These are phyloP conservation scores for Megalops cyprinoides DNA, from an alignment of 2,797 vertebrate genomes.

Conservation along the genomic window DNA sequence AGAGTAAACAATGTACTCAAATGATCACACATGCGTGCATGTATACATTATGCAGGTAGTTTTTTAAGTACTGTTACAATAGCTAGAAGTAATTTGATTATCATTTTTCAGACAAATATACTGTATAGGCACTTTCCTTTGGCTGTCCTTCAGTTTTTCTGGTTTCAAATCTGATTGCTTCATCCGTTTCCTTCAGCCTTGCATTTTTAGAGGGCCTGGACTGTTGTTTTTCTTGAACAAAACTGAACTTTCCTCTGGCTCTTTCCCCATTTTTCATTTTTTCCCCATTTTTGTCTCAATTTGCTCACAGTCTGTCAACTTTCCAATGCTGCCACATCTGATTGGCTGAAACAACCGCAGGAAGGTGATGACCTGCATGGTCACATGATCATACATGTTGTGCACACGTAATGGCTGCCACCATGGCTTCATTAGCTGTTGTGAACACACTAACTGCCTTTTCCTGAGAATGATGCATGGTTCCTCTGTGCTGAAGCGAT, in stretches of 20 bases:
- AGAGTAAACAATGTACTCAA: background rate
- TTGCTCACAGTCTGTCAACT: slow-evolving; percentile 79
- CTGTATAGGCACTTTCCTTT: background rate
- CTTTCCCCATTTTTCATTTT: slow-evolving; percentile 57
- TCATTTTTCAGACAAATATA: background rate
- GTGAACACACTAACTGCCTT: slow-evolving; percentile 28
- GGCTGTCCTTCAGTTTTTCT: background rate
- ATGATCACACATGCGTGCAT: background rate
- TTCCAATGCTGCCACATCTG: slow-evolving; percentile 77
- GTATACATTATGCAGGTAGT: background rate
- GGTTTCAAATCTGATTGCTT: background rate
- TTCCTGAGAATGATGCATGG: slow-evolving; percentile 32
- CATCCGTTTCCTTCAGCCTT: background rate
- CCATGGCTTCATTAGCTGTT: background rate
- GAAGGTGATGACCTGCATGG: slow-evolving; percentile 84
- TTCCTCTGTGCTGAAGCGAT: slow-evolving; percentile 32
- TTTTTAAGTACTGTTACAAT: background rate
- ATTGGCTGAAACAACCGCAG: slow-evolving; percentile 82
- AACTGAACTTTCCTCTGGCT: slow-evolving; percentile 50
- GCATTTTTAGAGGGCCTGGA: slow-evolving; percentile 18
- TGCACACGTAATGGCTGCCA: slow-evolving; percentile 47
- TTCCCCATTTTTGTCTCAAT: slow-evolving; percentile 54
- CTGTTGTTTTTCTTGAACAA: slow-evolving; percentile 39
- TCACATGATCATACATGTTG: slow-evolving; percentile 50
- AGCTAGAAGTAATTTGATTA: background rate